These are phyloP conservation scores for Propithecus coquereli DNA, from an alignment of 2,113 vertebrate genomes.

Conservation along the genomic window DNA sequence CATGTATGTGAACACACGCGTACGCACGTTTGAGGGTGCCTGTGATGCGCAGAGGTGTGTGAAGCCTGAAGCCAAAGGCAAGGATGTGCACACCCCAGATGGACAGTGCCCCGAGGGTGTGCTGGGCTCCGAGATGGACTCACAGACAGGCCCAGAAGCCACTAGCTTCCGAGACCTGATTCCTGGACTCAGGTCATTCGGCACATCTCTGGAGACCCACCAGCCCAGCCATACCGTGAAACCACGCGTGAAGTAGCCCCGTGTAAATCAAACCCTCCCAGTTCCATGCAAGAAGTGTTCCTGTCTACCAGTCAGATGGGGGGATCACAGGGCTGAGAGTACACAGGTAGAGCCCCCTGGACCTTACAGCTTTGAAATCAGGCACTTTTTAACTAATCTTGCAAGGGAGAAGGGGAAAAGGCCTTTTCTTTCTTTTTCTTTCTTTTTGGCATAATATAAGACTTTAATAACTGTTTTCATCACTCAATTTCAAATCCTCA, in stretches of 20 bases:
- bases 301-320: background rate
- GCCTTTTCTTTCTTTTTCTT: background rate
- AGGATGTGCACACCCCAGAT: background rate
- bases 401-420: background rate
- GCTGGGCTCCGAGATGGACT: background rate
- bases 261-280: background rate
- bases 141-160: background rate
- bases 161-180: background rate
- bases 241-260: accelerated
- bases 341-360: background rate
- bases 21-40: accelerated
- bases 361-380: background rate
- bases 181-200: background rate
- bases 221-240: background rate
- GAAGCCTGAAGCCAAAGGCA: background rate
- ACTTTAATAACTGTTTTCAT: background rate
- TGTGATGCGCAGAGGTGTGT: accelerated
- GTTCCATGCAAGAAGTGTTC: background rate
- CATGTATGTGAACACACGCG: accelerated
- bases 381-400: background rate
- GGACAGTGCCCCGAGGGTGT: background rate
- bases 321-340: background rate
- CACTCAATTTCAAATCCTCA: background rate
- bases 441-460: background rate
- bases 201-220: background rate